Percentiles rank a stretch among this genome's conserved stretches.
phyloP scores from a whole-genome alignment of 2,113 vertebrate genomes.

The Albula glossodonta region DNA sequence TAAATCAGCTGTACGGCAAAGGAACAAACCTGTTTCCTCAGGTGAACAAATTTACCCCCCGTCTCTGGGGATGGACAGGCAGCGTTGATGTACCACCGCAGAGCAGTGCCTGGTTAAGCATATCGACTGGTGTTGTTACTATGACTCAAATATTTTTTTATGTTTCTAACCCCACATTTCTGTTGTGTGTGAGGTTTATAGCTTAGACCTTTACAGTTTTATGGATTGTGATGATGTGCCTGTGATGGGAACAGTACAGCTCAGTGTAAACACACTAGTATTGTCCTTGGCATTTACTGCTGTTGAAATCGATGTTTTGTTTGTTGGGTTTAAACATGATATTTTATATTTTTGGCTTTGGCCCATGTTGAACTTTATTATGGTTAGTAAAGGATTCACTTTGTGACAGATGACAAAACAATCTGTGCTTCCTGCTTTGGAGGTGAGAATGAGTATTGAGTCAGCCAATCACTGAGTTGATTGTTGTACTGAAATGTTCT shows the following conservation, averaged over 20 bases:
- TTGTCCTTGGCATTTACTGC: background rate
- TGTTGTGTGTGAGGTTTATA: background rate
- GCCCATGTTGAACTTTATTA: background rate
- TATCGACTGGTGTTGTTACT: background rate
- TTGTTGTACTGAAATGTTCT: background rate
- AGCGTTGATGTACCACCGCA: background rate
- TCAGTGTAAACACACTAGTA: background rate
- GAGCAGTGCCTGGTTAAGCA: background rate
- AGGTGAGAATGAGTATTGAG: background rate
- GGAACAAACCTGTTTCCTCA: background rate
- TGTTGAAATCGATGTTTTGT: background rate
- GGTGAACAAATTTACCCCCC: background rate
- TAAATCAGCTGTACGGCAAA: background rate
- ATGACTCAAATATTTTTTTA: background rate
- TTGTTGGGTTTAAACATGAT: background rate
- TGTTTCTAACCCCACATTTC: background rate
- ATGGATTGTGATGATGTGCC: background rate
- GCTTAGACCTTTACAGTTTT: background rate
- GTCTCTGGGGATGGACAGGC: background rate
- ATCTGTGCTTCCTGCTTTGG: background rate
- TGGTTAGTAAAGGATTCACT: background rate
- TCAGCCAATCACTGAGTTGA: background rate
- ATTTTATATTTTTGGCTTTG: conserved; percentile 1
- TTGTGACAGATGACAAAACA: background rate
- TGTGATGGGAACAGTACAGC: background rate